Conservation (phyloP, 2,113 vertebrate genomes). For the Brachyhypopomus gauderio region DNA sequence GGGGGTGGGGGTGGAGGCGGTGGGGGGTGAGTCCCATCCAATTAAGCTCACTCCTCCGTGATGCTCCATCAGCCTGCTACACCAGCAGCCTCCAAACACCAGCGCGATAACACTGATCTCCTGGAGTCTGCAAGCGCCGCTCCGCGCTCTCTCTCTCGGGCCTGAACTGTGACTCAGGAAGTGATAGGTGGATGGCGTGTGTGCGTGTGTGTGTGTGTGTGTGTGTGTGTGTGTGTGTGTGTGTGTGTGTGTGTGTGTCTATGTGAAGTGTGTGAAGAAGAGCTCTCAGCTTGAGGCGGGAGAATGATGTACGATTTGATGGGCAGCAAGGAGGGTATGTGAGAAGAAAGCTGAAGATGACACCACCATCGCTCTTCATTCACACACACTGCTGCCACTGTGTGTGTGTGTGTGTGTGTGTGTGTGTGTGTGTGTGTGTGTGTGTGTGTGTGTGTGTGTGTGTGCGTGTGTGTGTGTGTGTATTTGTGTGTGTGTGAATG, state of each 20-base stretch:
- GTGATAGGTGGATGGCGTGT: background rate
- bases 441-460: slow-evolving; percentile 34
- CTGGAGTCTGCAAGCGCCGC: slow-evolving; percentile 8
- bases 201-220: slow-evolving; percentile 9
- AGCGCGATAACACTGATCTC: slow-evolving; percentile 27
- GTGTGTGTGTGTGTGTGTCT: slow-evolving; percentile 15
- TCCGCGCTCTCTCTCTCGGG: background rate
- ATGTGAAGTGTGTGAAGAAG: slow-evolving; percentile 10
- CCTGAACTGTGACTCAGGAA: slow-evolving; percentile 28
- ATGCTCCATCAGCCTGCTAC: slow-evolving; percentile 55
- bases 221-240: slow-evolving; percentile 11
- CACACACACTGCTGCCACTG: too few relatives aligned
- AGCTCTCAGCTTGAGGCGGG: slow-evolving; percentile 55
- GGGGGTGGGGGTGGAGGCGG: too few relatives aligned
- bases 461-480: background rate
- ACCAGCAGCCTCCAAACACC: slow-evolving; percentile 29
- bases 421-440: slow-evolving; percentile 12
- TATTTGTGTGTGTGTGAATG: slow-evolving; percentile 4
- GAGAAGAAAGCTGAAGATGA: slow-evolving; percentile 68
- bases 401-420: slow-evolving; percentile 47
- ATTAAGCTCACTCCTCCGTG: slow-evolving; percentile 51
- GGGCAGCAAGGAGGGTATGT: slow-evolving; percentile 52
- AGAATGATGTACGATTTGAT: slow-evolving; percentile 66
- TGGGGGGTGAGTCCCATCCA: slow-evolving; percentile 48
- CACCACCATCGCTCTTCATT: too few relatives aligned